Base-by-base conservation (phyloP, 2,113 vertebrate species). In the Perccottus glenii region DNA sequence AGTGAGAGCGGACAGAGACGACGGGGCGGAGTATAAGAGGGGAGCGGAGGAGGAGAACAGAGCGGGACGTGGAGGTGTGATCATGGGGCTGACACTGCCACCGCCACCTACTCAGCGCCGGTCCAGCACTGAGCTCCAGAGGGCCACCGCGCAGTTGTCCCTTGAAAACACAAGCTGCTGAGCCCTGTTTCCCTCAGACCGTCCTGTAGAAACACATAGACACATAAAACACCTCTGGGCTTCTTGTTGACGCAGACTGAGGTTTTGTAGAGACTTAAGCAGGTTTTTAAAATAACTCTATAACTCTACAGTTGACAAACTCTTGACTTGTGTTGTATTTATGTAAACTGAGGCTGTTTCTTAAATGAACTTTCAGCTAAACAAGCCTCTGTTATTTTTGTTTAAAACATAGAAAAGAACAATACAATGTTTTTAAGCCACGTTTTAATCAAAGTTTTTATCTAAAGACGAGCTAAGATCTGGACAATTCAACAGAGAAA, bases 101-200 rank as follows among this genome's bases (percentile, higher is more conserved):
- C 83, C 91, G 19, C 84, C 77, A 5, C 85, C 88, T 8, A 74
- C 86, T 73, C 84, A 88, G 70, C 88, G 92, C 53, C 86, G 94
- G 66, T 93, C 93, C 50, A 96, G 94, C 75, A 93, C 94, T 0
- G 96, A 97, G 85, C 94, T 97, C 59, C 96, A 96, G 84, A 92
- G 92, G 2, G 96, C 96, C 5, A 95, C 96, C 0, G 96, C 95
- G 0, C 94, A 96, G 90, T 93, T 97, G 50, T 96, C 95, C 32
- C 87, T 97, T 78, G 95, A 96, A 73, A 95, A 94, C 68, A 84
- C 90, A 6, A 90, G 94, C 87, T 95, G 92, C 90, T 94, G 86
- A 93, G 85, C 51, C 6, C 4, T 44, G 61, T 0, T 6, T 46
- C 6, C 15, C 48, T 9, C 27, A 5, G 19, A 16, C 64, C 50